A percentile compares a stretch with the other conserved stretches of the same genome.
Conservation (phyloP, 64 coral and sea anemone genomes). For the Catalaphyllia jardinei region DNA sequence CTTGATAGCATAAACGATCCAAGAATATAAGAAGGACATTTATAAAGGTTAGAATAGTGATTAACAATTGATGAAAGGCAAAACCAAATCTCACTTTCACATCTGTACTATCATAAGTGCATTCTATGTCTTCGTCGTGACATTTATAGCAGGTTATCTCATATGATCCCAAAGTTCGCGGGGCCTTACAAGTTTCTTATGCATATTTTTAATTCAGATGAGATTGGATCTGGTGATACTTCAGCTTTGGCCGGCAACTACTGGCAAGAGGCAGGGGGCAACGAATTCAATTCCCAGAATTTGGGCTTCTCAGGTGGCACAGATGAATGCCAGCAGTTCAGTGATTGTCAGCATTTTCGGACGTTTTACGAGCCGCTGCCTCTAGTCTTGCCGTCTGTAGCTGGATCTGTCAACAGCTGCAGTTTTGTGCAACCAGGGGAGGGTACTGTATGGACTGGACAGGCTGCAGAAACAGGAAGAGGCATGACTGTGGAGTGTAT, state of each 20-base stretch:
- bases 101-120: too few species aligned
- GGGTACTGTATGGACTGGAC: constrained; percentile 2
- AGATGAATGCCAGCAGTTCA: constrained; percentile 13
- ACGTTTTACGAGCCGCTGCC: constrained; percentile 11
- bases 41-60: too few species aligned
- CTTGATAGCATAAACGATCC: too few species aligned
- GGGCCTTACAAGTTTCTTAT: background rate
- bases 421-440: constrained; percentile 14
- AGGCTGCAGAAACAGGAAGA: constrained; percentile 17
- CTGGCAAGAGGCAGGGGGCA: constrained; percentile 32
- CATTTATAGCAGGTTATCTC: background rate
- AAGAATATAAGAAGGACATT: too few species aligned
- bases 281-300: background rate
- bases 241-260: constrained; percentile 5
- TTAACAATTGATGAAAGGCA: too few species aligned
- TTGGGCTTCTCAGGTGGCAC: background rate
- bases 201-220: background rate
- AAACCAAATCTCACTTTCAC: background rate
- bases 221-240: constrained; percentile 26
- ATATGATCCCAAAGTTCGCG: background rate
- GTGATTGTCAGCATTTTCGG: constrained; percentile 25
- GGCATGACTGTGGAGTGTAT: constrained; percentile 30
- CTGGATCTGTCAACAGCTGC: background rate
- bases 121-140: too few species aligned
- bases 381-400: constrained; percentile 8